Evolutionary conservation across 2,113 vertebrate species (phyloP), one percentile per base, ranked within the genome.

Genomic region (Trematomus loennbergii): DNA sequence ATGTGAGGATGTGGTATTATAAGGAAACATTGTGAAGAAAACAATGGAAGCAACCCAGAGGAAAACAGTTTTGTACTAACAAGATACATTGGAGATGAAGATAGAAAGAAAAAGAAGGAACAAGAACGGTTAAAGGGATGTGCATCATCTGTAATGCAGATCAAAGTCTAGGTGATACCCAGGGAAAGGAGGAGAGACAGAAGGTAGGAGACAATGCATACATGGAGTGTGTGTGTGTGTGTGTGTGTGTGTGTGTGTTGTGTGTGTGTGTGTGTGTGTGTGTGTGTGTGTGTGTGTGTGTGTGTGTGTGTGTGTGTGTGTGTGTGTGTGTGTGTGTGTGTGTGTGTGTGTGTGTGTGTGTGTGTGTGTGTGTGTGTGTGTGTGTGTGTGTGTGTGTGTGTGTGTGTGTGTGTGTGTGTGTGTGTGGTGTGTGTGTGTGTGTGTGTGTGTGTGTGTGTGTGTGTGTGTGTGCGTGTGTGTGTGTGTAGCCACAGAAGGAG

Each of bases 131-230:
- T 63, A 67, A 79, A 68, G 64, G 67, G 84, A 72, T 85, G 88
- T 77, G 80, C 59, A 75, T 86, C 36, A 83, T 72, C 73, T 89
- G 82, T 87, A 82, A 90, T 89, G 83, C 79, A 85, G 92, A 94
- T 94, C 92, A 94, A 92, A 95, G 93, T 76, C 57, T 72, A 36
- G 83, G 82, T 84, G 89, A 87, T 82, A 88, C 73, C 84, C 64
- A 87, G 83, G 85, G 82, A 91, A 76, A 57, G 50, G 75, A 62
- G 72, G 71, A 68, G 72, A 45, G 79, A 78, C 72, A 83, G 68
- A 87, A 74, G 81, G 72, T 68, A 71, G 57, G 83, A 81, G 73
- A 82, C 79, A 75, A 86, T n/a, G 20, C 63, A 76, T 57, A 29
- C 29, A 29, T 0, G 29, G 29, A 4, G 29, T 4, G 3, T 29